These are phyloP conservation scores for Ictalurus punctatus DNA, from an alignment of 2,113 vertebrate genomes.

Conservation along the genomic window DNA sequence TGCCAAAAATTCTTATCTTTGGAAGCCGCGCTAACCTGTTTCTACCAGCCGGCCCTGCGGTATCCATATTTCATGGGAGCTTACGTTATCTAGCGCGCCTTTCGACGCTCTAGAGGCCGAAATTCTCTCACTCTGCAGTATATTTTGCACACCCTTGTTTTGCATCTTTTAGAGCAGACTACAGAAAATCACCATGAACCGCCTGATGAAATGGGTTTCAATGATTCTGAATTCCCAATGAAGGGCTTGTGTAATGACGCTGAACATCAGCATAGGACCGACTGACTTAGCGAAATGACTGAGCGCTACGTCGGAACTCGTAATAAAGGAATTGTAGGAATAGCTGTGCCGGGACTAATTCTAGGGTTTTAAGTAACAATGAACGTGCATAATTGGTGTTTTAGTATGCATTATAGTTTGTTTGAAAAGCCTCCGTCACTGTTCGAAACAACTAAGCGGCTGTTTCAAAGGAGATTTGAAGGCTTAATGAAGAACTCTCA, in stretches of 20 bases:
- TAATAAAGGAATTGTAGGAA: neutral
- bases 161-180: neutral
- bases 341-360: neutral
- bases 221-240: neutral
- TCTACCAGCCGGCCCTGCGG: neutral
- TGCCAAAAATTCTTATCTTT: neutral
- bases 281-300: neutral
- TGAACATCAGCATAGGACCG: neutral
- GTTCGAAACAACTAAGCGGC: neutral
- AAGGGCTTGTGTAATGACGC: neutral
- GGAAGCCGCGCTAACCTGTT: neutral
- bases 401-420: neutral
- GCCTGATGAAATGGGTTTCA: neutral
- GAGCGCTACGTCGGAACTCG: too few species aligned
- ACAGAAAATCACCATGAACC: neutral
- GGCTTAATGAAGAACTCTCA: neutral
- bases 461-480: neutral
- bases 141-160: neutral
- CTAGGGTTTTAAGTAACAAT: neutral
- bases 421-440: neutral
- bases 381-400: neutral
- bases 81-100: neutral
- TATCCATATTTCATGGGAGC: neutral
- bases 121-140: neutral
- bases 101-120: neutral